phyloP scores from a whole-genome alignment of 1,140 invertebrate genomes.

The Drosophila fuyamai region DNA sequence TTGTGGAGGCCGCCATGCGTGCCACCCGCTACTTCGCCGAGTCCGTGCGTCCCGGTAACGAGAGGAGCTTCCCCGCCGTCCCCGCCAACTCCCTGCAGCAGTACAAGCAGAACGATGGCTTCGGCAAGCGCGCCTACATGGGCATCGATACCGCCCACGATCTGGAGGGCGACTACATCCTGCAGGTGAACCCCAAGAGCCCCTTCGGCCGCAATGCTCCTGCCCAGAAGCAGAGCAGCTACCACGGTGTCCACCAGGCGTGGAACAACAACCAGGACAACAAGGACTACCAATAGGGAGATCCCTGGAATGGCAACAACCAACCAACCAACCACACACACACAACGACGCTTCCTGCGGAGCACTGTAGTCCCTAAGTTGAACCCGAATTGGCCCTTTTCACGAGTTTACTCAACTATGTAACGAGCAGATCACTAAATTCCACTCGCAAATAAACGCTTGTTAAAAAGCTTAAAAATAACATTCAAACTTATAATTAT shows the following conservation, averaged over 20 bases:
- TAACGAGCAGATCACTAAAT: slow-evolving; percentile 36
- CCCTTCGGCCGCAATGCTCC: slow-evolving; percentile 80
- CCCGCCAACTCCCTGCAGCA: slow-evolving; percentile 70
- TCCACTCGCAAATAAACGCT: slow-evolving; percentile 51
- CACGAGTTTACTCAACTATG: slow-evolving; percentile 11
- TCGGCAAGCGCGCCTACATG: slow-evolving; percentile 78
- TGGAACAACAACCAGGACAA: slow-evolving; percentile 56
- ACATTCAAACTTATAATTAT: neutral
- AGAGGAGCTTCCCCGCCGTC: slow-evolving; percentile 74
- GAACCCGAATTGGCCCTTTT: slow-evolving; percentile 38
- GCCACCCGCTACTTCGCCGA: slow-evolving; percentile 88
- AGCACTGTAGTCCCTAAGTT: slow-evolving; percentile 44
- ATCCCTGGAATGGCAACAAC: neutral
- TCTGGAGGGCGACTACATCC: slow-evolving; percentile 76
- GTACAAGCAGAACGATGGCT: slow-evolving; percentile 78
- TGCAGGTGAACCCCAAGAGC: slow-evolving; percentile 75
- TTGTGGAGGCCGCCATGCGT: slow-evolving; percentile 88
- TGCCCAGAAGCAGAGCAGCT: slow-evolving; percentile 70
- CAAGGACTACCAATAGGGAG: slow-evolving; percentile 42
- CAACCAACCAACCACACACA: slow-evolving; percentile 7
- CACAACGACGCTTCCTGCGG: slow-evolving; percentile 21
- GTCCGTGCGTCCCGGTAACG: slow-evolving; percentile 86
- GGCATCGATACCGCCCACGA: slow-evolving; percentile 72
- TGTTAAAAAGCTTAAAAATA: slow-evolving; percentile 46
- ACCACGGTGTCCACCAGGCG: slow-evolving; percentile 60